Percentiles rank a stretch among this genome's conserved stretches.
Evolutionary conservation across 1,140 invertebrate genomes (phyloP).

Genomic region (Drosophila punjabiensis): DNA sequence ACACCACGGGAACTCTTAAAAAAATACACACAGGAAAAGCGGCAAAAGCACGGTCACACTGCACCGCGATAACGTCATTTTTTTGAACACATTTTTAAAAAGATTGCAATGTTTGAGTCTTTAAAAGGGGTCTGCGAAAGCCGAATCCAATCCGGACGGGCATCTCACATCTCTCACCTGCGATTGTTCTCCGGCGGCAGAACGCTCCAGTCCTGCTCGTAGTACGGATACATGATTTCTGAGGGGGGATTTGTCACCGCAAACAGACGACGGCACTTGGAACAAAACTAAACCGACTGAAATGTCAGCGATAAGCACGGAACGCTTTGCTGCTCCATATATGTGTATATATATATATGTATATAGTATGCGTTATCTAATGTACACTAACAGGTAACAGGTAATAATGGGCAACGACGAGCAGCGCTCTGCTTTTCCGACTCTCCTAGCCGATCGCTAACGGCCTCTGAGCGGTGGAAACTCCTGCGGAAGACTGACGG

Average conservation of each 20-base stretch:
- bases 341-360: slow-evolving; percentile 29
- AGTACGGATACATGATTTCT: slow-evolving; percentile 88
- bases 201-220: slow-evolving; percentile 92
- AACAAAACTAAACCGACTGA: slow-evolving; percentile 49
- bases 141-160: background rate
- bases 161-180: slow-evolving; percentile 87
- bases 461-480: slow-evolving; percentile 53
- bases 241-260: slow-evolving; percentile 36
- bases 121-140: background rate
- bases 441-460: slow-evolving; percentile 16
- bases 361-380: slow-evolving; percentile 67
- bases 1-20: background rate
- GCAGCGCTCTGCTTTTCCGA: slow-evolving; percentile 35
- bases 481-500: slow-evolving; percentile 63
- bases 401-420: slow-evolving; percentile 5
- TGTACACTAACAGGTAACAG: slow-evolving; percentile 71
- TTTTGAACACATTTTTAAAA: slow-evolving; percentile 30
- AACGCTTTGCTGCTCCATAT: slow-evolving; percentile 58
- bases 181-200: slow-evolving; percentile 92
- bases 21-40: slow-evolving; percentile 7
- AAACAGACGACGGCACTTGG: slow-evolving; percentile 28
- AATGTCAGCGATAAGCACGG: slow-evolving; percentile 64
- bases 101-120: background rate
- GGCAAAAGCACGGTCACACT: slow-evolving; percentile 21
- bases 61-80: slow-evolving; percentile 28